Evolutionary conservation across 2,113 vertebrate species (phyloP), one percentile per base, ranked within the genome.

Genomic region (Capreolus pygargus): DNA sequence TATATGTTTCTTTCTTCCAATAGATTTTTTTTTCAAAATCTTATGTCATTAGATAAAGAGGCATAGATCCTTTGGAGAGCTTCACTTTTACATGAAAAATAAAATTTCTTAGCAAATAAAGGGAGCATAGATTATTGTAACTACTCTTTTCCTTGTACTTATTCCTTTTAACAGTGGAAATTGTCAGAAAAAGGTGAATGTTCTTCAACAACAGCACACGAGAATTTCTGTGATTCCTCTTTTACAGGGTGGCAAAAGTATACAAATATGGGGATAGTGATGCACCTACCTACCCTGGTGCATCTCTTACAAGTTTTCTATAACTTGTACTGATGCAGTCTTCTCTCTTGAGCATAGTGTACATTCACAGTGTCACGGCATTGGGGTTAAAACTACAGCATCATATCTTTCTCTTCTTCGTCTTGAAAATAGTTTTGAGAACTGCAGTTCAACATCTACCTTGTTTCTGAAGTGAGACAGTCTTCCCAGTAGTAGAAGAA

Each of bases 381-480:
- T 79, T 47, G 57, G 36, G 6, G 12, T 90, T 50, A 88, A 54
- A 78, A 78, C 28, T 86, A 58, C 8, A 43, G 76, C 9, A 54
- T 28, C 43, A 1, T 57, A 28, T 54, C 5, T 84, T 91, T 83
- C 27, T 95, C 78, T 92, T 94, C 36, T 70, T 94, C 16, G 23
- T 91, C 17, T 90, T 94, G 28, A 79, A 93, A 58, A 50, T 28
- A 15, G 19, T 90, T 79, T 30, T n/a, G 96, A 67, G 39, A 91
- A 83, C 39, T 43, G 10, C 57, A 81, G 33, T 76, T 57, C 25
- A n/a, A 25, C 21, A 64, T 47, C 43, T 25, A 50, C 25, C 89
- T 91, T 10, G n/a, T 91, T 97, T 96, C 50, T 89, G 45, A 92
- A 91, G 54, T 45, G 45, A 92, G 14, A 21, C 67, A 87, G n/a